Evolutionary conservation across 1,140 invertebrate genomes (phyloP).

Genomic region (Hyles euphorbiae): DNA sequence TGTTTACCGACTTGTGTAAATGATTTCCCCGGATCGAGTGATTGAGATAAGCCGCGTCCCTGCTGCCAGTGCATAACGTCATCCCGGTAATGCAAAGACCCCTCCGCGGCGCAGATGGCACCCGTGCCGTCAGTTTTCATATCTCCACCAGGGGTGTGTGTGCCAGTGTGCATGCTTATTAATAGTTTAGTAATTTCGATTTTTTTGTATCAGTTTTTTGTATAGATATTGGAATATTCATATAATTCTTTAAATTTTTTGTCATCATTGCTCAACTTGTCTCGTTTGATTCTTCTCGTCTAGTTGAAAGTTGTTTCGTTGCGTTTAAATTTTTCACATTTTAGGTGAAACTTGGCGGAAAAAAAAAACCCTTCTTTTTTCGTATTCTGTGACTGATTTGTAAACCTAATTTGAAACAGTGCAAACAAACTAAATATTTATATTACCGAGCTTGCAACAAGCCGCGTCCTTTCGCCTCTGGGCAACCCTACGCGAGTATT

Average conservation of each 20-base stretch:
- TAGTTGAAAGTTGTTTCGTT: no score
- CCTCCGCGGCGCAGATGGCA: constrained; percentile 63
- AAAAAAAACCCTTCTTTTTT: no score
- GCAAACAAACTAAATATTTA: no score
- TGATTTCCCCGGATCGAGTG: constrained; percentile 49
- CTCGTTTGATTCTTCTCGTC: no score
- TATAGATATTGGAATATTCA: no score
- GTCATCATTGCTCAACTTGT: neutral
- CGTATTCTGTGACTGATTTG: no score
- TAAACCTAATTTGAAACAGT: no score
- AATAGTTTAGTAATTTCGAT: neutral
- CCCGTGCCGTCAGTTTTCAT: constrained; percentile 59
- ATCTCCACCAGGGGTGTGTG: constrained; percentile 38
- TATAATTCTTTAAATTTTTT: neutral
- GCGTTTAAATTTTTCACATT: no score
- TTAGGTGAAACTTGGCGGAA: no score
- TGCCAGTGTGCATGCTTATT: neutral
- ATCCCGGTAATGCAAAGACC: constrained; percentile 71
- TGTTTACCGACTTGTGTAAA: constrained; percentile 53
- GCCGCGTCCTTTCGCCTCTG: neutral
- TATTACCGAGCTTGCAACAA: no score
- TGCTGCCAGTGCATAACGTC: constrained; percentile 70
- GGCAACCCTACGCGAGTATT: constrained; percentile 39
- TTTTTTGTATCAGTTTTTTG: neutral
- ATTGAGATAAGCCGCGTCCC: constrained; percentile 68